Percentiles rank a stretch among this genome's conserved stretches.
phyloP scores from a whole-genome alignment of 2,797 vertebrate species.

The Thaleichthys pacificus region DNA sequence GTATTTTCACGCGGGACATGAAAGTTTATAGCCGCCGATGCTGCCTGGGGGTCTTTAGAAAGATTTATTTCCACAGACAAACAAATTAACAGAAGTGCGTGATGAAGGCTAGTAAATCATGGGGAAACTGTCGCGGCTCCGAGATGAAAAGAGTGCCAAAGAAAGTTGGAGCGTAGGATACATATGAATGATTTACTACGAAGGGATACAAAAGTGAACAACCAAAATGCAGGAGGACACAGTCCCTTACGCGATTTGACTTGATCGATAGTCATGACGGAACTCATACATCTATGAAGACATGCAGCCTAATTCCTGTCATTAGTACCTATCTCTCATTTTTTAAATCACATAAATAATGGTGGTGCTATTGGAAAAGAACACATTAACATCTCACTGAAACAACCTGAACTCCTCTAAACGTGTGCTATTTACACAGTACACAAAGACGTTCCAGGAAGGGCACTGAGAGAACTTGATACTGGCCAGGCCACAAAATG shows the following conservation, averaged over 20 bases:
- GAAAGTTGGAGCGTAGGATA: conserved; percentile 18
- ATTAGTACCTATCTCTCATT: no score
- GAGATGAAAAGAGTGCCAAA: conserved; percentile 34
- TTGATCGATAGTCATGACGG: not conserved
- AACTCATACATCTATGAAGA: not conserved
- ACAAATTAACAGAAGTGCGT: conserved; percentile 38
- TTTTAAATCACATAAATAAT: no score
- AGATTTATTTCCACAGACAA: conserved; percentile 16
- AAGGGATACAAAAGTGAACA: not conserved
- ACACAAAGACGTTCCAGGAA: not conserved
- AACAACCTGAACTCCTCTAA: not conserved
- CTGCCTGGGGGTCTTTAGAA: conserved; percentile 4
- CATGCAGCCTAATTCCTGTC: no score
- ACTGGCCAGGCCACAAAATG: conserved; percentile 6
- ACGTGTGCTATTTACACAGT: not conserved
- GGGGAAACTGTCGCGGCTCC: not conserved
- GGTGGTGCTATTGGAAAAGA: no score
- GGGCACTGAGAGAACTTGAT: conserved; percentile 19
- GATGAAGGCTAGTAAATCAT: conserved; percentile 10
- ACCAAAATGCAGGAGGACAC: not conserved
- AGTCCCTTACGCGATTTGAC: not conserved
- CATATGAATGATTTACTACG: not conserved
- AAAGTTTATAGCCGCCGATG: conserved; percentile 43
- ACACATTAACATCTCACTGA: not conserved
- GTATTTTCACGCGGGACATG: conserved; percentile 56